Evolutionary conservation across 2,888 invertebrate genomes (phyloP).

Genomic region (Ennomos erosarius): DNA sequence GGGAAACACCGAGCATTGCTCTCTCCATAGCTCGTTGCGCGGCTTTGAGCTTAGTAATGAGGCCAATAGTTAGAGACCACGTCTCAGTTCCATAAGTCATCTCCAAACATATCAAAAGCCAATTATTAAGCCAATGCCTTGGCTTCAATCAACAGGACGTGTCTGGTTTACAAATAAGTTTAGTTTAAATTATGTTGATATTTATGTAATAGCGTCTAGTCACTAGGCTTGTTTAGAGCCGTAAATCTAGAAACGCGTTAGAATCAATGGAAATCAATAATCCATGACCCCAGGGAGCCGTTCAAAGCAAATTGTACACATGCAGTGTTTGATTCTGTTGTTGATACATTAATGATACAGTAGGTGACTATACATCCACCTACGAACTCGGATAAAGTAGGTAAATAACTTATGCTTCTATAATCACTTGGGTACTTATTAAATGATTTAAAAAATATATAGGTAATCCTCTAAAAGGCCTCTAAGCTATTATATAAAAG

Average conservation of each 20-base stretch:
- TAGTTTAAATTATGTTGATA: slow-evolving; percentile 23
- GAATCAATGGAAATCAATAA: slow-evolving; percentile 82
- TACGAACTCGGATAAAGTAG: no score
- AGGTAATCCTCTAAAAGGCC: no score
- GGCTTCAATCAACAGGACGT: slow-evolving; percentile 22
- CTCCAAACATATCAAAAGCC: neutral
- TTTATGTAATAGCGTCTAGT: slow-evolving; percentile 50
- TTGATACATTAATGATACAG: slow-evolving; percentile 11
- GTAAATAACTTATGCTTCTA: no score
- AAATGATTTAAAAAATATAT: no score
- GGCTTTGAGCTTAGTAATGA: no score
- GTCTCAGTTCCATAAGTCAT: no score
- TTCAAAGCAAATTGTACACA: slow-evolving; percentile 52
- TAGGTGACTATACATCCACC: no score
- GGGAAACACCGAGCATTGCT: no score
- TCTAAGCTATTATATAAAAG: no score
- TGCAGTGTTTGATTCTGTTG: slow-evolving; percentile 36
- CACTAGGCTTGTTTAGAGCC: slow-evolving; percentile 52
- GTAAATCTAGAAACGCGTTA: slow-evolving; percentile 76
- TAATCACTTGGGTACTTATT: no score
- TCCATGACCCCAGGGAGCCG: slow-evolving; percentile 68
- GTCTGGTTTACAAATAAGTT: slow-evolving; percentile 7
- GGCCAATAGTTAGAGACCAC: no score
- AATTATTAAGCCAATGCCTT: neutral
- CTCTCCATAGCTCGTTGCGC: no score